A percentile compares a stretch with the other conserved stretches of the same genome.
phyloP scores from a whole-genome alignment of 1,140 invertebrate genomes.

The Stegodyphus mimosarum region DNA sequence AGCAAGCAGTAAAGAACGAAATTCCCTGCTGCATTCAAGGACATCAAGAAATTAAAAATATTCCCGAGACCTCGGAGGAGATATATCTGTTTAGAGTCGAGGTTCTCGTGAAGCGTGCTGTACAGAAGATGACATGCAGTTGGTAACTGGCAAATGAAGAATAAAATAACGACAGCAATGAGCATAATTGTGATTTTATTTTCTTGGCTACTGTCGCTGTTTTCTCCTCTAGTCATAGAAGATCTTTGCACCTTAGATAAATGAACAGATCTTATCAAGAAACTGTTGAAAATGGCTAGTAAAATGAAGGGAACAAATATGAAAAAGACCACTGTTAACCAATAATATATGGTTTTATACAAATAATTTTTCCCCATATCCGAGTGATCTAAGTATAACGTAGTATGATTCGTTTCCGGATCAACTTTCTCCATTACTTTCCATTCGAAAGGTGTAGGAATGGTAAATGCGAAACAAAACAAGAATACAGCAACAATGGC shows the following conservation, averaged over 20 bases:
- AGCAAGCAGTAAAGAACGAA: slow-evolving; percentile 83
- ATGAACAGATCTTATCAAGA: slow-evolving; percentile 77
- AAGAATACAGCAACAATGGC: slow-evolving; percentile 75
- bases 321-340: slow-evolving; percentile 76
- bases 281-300: slow-evolving; percentile 78
- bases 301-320: slow-evolving; percentile 77
- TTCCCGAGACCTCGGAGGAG: slow-evolving; percentile 74
- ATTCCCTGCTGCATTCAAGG: slow-evolving; percentile 78
- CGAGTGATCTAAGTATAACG: slow-evolving; percentile 29
- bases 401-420: slow-evolving; percentile 60
- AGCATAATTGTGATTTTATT: slow-evolving; percentile 81
- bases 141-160: slow-evolving; percentile 80
- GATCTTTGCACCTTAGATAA: slow-evolving; percentile 71
- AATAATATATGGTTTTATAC: slow-evolving; percentile 76
- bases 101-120: slow-evolving; percentile 69
- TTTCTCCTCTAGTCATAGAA: slow-evolving; percentile 70
- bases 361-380: slow-evolving; percentile 71
- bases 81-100: slow-evolving; percentile 65
- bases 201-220: slow-evolving; percentile 71
- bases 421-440: slow-evolving; percentile 64
- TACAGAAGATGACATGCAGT: slow-evolving; percentile 73
- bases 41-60: slow-evolving; percentile 79
- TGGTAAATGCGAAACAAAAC: slow-evolving; percentile 76
- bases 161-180: slow-evolving; percentile 80
- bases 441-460: slow-evolving; percentile 77